A percentile compares a stretch with the other conserved stretches of the same genome.
These are phyloP conservation scores for Caenorhabditis afra DNA, from an alignment of 2,888 invertebrate species.

Conservation along the genomic window DNA sequence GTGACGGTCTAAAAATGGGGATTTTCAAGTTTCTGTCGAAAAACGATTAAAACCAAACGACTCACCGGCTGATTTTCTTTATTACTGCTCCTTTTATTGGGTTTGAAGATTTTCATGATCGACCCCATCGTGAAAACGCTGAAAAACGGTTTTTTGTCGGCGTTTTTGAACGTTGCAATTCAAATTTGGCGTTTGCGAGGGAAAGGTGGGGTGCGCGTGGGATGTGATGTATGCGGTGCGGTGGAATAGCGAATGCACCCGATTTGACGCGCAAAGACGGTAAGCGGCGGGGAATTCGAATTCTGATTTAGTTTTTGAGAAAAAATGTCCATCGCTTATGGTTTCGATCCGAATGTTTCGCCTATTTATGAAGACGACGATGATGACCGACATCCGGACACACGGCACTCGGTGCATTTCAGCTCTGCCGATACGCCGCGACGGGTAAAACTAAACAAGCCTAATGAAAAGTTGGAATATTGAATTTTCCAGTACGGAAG, in stretches of 20 bases:
- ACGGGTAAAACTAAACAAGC: conserved; percentile 8
- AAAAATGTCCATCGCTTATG: conserved; percentile 56
- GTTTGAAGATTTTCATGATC: conserved; percentile 62
- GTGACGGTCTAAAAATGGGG: conserved; percentile 39
- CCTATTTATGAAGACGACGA: conserved; percentile 50
- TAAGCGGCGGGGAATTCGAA: conserved; percentile 22
- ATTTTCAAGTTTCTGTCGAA: not conserved
- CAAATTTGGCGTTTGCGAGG: conserved; percentile 18
- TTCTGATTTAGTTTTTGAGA: not conserved
- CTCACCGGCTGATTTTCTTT: conserved; percentile 66
- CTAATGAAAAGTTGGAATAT: not conserved
- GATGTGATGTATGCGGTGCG: not conserved
- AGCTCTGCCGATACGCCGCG: conserved; percentile 54
- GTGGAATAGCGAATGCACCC: conserved; percentile 2
- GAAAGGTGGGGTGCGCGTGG: conserved; percentile 12
- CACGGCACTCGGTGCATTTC: conserved; percentile 42
- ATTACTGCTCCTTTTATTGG: conserved; percentile 61
- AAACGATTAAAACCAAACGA: not conserved
- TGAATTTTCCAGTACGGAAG: conserved; percentile 9
- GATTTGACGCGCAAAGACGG: not conserved
- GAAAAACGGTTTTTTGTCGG: conserved; percentile 9
- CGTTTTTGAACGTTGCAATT: not conserved
- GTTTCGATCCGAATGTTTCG: conserved; percentile 55
- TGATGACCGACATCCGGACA: not conserved
- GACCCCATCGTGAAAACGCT: conserved; percentile 53